A percentile compares a stretch with the other conserved stretches of the same genome.
Conservation (phyloP, 2,113 vertebrate species). For the Donacobius atricapilla region DNA sequence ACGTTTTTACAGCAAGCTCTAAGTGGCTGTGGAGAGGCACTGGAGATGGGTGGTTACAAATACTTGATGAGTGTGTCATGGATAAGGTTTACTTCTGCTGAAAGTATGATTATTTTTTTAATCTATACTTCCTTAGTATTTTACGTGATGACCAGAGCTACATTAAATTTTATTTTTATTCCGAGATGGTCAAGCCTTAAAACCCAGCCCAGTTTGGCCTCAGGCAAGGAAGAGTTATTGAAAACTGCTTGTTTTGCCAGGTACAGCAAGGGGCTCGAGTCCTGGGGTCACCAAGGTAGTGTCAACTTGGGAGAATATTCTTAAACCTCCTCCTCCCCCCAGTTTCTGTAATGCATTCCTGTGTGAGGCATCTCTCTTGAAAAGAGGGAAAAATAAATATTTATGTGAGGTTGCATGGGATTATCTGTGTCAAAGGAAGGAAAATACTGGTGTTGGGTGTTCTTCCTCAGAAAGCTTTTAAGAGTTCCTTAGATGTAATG, state of each 20-base stretch:
- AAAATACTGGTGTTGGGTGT: background rate
- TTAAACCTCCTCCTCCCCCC: background rate
- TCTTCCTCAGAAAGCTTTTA: background rate
- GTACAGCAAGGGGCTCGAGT: background rate
- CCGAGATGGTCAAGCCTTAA: background rate
- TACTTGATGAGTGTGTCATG: background rate
- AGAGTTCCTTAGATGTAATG: background rate
- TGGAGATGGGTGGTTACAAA: constrained; percentile 1
- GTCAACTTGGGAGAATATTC: background rate
- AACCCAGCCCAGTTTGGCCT: background rate
- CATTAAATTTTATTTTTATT: background rate
- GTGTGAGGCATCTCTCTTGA: background rate
- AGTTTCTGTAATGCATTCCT: background rate
- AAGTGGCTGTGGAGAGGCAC: background rate
- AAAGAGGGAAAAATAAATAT: background rate
- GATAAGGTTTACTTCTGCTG: background rate
- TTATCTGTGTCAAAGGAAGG: background rate
- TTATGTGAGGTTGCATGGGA: background rate
- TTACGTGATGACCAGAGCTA: background rate
- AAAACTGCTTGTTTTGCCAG: background rate
- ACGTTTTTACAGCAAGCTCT: constrained; percentile 1
- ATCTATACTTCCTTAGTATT: background rate
- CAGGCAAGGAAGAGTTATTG: background rate
- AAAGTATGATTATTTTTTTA: background rate
- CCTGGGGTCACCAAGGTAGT: background rate